Conservation (phyloP, 2,888 invertebrate species). For the Anthrax anthrax region DNA sequence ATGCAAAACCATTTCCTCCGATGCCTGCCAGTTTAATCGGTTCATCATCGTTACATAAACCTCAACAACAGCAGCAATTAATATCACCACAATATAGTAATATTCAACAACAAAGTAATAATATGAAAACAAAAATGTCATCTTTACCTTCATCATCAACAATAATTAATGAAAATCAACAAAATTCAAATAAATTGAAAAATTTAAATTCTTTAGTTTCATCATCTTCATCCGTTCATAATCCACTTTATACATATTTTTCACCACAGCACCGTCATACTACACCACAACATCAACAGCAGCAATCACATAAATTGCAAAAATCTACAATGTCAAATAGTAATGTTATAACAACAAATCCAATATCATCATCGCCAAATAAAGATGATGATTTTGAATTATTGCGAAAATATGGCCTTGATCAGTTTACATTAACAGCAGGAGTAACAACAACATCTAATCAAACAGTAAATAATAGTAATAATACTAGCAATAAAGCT, state of each 20-base stretch:
- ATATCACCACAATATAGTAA: slow-evolving; percentile 5
- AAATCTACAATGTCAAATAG: slow-evolving; percentile 15
- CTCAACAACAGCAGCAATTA: slow-evolving; percentile 5
- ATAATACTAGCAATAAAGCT: not conserved
- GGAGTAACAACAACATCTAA: not conserved
- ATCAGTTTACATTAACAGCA: slow-evolving; percentile 28
- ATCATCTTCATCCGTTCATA: slow-evolving; percentile 23
- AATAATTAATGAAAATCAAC: slow-evolving; percentile 10
- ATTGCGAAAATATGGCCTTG: slow-evolving; percentile 31
- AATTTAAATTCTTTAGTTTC: slow-evolving; percentile 18
- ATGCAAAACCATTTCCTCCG: slow-evolving; percentile 33
- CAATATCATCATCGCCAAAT: not conserved
- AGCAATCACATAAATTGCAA: too few relatives aligned
- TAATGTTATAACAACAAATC: slow-evolving; percentile 11
- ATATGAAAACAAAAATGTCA: slow-evolving; percentile 1
- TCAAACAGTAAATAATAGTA: not conserved
- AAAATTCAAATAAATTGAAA: not conserved
- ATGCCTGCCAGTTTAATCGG: slow-evolving; percentile 8
- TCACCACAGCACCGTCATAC: slow-evolving; percentile 28
- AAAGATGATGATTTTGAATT: slow-evolving; percentile 33
- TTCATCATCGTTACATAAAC: not conserved
- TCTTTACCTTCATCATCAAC: slow-evolving; percentile 24
- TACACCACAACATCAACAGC: slow-evolving; percentile 13
- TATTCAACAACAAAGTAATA: slow-evolving; percentile 11
- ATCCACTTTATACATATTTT: slow-evolving; percentile 40